A percentile compares a stretch with the other conserved stretches of the same genome.
These are phyloP conservation scores for Chondrilla cf. caribensis DNA, from an alignment of 37 sponge, comb jelly and placozoan genomes.

Conservation along the genomic window DNA sequence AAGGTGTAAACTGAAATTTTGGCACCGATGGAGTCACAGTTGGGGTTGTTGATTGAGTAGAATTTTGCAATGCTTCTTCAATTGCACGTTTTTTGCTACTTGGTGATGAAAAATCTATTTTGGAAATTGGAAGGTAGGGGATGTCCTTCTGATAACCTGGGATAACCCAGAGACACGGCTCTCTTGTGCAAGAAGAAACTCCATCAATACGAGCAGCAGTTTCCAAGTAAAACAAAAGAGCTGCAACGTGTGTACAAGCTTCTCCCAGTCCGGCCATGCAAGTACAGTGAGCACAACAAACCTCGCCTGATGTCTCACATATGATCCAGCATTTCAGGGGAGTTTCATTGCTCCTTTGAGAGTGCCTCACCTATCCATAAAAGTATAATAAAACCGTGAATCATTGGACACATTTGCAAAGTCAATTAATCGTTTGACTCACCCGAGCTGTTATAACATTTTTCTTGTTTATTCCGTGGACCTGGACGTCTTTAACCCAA, in stretches of 20 bases:
- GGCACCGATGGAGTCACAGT: neutral
- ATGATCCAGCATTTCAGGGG: constrained; percentile 32
- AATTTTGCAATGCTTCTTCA: neutral
- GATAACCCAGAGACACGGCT: constrained; percentile 20
- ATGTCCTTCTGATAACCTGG: constrained; percentile 18
- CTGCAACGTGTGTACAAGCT: constrained; percentile 40
- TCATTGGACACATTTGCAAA: neutral
- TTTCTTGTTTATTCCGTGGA: constrained; percentile 1
- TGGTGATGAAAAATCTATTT: constrained; percentile 28
- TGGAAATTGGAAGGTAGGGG: neutral
- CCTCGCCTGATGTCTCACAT: constrained; percentile 22
- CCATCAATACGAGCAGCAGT: constrained; percentile 15
- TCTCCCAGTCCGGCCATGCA: constrained; percentile 55
- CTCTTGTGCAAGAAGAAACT: neutral
- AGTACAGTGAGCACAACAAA: constrained; percentile 44
- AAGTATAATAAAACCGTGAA: neutral
- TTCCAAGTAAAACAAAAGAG: constrained; percentile 29
- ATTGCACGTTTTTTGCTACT: neutral
- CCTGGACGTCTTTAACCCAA: constrained; percentile 11
- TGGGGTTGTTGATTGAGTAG: neutral
- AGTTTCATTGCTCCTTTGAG: constrained; percentile 1
- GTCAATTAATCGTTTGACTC: constrained; percentile 6
- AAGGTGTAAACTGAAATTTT: neutral
- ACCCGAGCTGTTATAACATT: constrained; percentile 16
- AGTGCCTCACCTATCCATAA: constrained; percentile 18